These are phyloP conservation scores for Agriopis leucophaearia DNA, from an alignment of 2,888 invertebrate species.

Conservation along the genomic window DNA sequence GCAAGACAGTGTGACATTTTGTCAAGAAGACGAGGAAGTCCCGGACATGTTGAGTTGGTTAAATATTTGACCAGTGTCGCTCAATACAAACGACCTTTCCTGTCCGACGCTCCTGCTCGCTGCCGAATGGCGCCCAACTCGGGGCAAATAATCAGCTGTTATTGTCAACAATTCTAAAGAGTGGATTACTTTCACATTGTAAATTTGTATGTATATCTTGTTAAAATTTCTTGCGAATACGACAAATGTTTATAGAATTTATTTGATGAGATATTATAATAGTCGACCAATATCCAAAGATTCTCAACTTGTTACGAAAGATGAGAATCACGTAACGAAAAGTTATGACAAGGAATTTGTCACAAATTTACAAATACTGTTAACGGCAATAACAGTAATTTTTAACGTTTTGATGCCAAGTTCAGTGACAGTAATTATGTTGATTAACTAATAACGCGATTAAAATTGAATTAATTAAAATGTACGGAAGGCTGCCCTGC, in stretches of 20 bases:
- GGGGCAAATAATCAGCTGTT: conserved; percentile 68
- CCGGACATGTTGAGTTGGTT: conserved; percentile 56
- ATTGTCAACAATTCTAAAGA: conserved; percentile 52
- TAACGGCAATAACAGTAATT: neutral
- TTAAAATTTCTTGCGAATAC: neutral
- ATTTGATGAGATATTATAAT: neutral
- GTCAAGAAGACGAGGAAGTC: conserved; percentile 49
- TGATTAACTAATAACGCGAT: neutral
- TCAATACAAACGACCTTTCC: conserved; percentile 75
- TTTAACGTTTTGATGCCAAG: neutral
- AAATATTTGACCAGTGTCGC: conserved; percentile 72
- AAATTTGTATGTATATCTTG: neutral
- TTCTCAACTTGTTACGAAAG: neutral
- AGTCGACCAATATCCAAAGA: neutral
- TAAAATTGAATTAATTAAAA: conserved; percentile 3
- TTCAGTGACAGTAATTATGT: neutral
- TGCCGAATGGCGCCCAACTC: conserved; percentile 62
- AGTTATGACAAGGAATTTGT: too few species aligned
- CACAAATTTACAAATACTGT: neutral
- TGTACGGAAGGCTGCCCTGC: neutral
- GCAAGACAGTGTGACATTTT: conserved; percentile 20
- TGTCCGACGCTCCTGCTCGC: conserved; percentile 64
- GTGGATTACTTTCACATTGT: neutral
- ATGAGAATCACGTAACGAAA: too few species aligned
- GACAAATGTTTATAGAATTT: neutral